A percentile compares a stretch with the other conserved stretches of the same genome.
These are phyloP conservation scores for Callopanchax toddi DNA, from an alignment of 2,113 vertebrate genomes.

Conservation along the genomic window DNA sequence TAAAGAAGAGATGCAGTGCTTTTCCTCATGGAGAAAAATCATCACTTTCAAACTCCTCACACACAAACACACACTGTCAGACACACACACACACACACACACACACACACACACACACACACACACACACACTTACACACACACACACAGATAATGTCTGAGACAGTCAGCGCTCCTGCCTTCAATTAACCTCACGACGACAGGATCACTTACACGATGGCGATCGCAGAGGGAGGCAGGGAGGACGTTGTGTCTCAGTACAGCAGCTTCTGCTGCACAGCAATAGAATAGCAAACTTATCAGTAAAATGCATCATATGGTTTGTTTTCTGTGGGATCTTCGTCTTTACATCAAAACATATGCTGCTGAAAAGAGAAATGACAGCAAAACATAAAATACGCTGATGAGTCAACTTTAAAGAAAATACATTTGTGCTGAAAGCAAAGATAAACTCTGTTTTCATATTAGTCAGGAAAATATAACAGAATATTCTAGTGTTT, in stretches of 20 bases:
- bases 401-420: background rate
- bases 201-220: constrained; percentile 70
- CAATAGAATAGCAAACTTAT: constrained; percentile 16
- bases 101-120: constrained; percentile 10
- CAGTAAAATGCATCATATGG: constrained; percentile 20
- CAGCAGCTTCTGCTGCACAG: constrained; percentile 7
- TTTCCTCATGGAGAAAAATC: too few species aligned
- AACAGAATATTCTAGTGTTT: background rate
- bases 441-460: constrained; percentile 6
- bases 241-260: constrained; percentile 7
- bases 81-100: background rate
- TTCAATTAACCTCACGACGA: constrained; percentile 80
- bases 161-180: constrained; percentile 72
- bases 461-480: background rate
- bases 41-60: constrained; percentile 28
- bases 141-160: constrained; percentile 70
- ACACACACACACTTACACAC: constrained; percentile 9
- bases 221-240: constrained; percentile 55
- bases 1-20: constrained; percentile 44
- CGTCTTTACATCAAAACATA: too few species aligned
- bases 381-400: background rate
- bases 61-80: too few species aligned
- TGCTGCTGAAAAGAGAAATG: constrained; percentile 1
- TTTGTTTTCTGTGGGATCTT: constrained; percentile 18
- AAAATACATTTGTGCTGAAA: background rate